Conservation (phyloP, 1,140 invertebrate species). For the Drosophila lacteicornis region DNA sequence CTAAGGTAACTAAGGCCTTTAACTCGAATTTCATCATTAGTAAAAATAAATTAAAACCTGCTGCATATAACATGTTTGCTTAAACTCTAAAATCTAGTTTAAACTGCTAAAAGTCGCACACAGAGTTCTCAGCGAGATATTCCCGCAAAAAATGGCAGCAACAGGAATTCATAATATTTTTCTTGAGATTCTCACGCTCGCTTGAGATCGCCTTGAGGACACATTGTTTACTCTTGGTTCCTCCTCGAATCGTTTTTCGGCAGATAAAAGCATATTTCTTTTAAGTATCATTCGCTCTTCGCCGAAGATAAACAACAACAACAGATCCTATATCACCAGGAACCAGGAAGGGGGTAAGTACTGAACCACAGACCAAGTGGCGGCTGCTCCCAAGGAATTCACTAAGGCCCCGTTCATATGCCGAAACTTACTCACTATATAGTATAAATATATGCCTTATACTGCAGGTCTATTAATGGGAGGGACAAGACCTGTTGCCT, state of each 20-base stretch:
- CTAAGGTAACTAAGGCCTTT: too few relatives aligned
- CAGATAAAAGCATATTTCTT: constrained; percentile 45
- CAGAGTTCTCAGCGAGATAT: constrained; percentile 2
- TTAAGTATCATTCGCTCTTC: constrained; percentile 20
- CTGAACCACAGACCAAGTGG: constrained; percentile 24
- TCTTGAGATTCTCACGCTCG: constrained; percentile 38
- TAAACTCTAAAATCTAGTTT: constrained; percentile 1
- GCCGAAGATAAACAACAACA: constrained; percentile 34
- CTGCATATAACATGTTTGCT: neutral
- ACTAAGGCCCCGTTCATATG: neutral
- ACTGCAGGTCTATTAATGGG: constrained; percentile 4
- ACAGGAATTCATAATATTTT: constrained; percentile 30
- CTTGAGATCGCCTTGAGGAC: constrained; percentile 18
- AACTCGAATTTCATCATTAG: neutral
- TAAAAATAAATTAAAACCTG: neutral
- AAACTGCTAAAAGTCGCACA: constrained; percentile 18
- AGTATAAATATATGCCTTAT: neutral
- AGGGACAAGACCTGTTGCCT: constrained; percentile 25
- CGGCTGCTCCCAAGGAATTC: neutral
- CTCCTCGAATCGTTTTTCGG: constrained; percentile 13
- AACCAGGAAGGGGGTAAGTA: neutral
- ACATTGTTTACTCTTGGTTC: constrained; percentile 38
- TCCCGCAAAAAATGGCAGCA: neutral
- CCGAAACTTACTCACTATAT: neutral
- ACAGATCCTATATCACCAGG: constrained; percentile 17